Evolutionary conservation across 2,797 vertebrate species (phyloP).

Genomic region (Phoebastria nigripes): DNA sequence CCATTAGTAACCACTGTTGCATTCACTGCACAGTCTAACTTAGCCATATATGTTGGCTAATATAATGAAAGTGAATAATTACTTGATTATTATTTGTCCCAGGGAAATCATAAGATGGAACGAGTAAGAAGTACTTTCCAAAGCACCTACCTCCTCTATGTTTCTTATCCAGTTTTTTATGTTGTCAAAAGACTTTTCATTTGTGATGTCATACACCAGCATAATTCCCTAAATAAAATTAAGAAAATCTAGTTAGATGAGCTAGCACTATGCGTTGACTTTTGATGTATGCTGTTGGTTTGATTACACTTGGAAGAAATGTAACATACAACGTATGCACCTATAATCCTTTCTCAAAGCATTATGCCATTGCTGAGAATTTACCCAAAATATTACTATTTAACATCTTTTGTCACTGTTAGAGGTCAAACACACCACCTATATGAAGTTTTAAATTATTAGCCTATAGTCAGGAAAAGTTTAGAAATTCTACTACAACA

Average conservation of each 20-base stretch:
- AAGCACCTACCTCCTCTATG: slow-evolving; percentile 90
- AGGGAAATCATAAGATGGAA: not conserved
- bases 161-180: slow-evolving; percentile 99
- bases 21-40: not conserved
- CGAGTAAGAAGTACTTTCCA: not conserved
- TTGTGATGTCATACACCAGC: slow-evolving; percentile 98
- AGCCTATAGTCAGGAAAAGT: not conserved
- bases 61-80: not conserved
- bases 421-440: not conserved
- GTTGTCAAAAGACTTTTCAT: slow-evolving; percentile 98
- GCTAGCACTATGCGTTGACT: not conserved
- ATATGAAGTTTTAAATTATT: not conserved
- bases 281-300: not conserved
- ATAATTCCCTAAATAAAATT: slow-evolving; percentile 87
- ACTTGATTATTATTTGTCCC: not conserved
- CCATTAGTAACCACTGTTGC: not conserved
- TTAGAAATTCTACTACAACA: not conserved
- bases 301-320: not conserved
- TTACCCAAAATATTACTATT: not conserved
- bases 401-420: not conserved
- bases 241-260: not conserved
- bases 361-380: not conserved
- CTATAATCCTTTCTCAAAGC: not conserved
- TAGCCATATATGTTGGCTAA: not conserved
- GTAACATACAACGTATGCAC: not conserved